Evolutionary conservation across 2,888 invertebrate genomes (phyloP), one percentile per base, ranked within the genome.

Genomic region (Rhabditophanes sp.): DNA sequence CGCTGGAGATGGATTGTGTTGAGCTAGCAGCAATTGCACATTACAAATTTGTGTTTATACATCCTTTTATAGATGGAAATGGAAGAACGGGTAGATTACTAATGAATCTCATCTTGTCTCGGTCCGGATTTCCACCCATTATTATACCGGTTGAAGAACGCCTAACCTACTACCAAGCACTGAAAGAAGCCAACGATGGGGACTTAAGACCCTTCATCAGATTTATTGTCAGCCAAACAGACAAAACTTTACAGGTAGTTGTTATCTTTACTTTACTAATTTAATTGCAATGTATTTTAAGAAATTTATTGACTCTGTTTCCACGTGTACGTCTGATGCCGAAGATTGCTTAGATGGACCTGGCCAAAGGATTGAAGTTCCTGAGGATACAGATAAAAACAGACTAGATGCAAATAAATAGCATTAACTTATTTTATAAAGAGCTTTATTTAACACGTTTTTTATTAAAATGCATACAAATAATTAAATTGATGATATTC

Each of bases 51-150:
- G 93, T 93, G 0, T 81, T 82, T 64, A 87, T 93, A 50, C 93
- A 93, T 71, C 93, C 93, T 0, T 93, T 93, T 69, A 75, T 79
- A 2, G 90, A 93, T 67, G 90, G 93, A 29, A 93, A 93, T 64
- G 93, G 90, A 0, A 75, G 93, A 59, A 90, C 90, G 0, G 84
- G 87, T 9, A 75, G 93, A 18, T 73, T 93, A 16, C 74, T 93
- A 2, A 90, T 93, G 88, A 93, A 93, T 69, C 75, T 87, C 51
- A 76, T 93, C 44, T 74, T 93, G 20, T 82, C 93, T 80, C 67
- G 80, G 67, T 82, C 82, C 1, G 88, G 90, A 0, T 93, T 81
- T 69, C 90, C 90, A 9, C 46, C 50, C 16, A 43, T 44, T 4
- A 53, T 53, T 12, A 44, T 56, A 9, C 54, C 53, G 2, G 56